Percentiles rank a stretch among this genome's conserved stretches.
These are phyloP conservation scores for Conomelus anceps DNA, from an alignment of 2,888 invertebrate species.

Conservation along the genomic window DNA sequence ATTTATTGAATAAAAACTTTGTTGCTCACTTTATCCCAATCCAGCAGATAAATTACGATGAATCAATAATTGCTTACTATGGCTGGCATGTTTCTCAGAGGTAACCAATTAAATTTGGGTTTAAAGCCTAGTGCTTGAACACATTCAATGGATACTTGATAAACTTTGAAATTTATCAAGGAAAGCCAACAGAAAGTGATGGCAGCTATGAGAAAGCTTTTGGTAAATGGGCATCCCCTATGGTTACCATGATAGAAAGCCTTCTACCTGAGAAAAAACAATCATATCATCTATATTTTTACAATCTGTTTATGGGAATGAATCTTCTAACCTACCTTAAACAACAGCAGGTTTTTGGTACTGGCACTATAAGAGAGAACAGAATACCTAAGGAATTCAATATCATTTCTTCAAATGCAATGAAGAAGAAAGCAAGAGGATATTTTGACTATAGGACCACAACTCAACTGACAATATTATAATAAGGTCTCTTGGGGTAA, in stretches of 20 bases:
- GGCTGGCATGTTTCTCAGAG: constrained; percentile 37
- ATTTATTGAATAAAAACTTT: background rate
- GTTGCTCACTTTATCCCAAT: background rate
- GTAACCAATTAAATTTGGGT: constrained; percentile 39
- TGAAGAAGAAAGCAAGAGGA: no score
- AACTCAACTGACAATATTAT: no score
- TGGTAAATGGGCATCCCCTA: constrained; percentile 34
- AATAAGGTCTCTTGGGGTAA: no score
- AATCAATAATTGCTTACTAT: constrained; percentile 39
- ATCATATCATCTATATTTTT: no score
- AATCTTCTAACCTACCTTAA: no score
- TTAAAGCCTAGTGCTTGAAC: constrained; percentile 37
- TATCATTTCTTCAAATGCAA: no score
- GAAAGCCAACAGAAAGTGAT: constrained; percentile 28
- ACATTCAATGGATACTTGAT: constrained; percentile 31
- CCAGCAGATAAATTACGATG: constrained; percentile 35
- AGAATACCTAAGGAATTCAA: no score
- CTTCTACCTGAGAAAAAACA: no score
- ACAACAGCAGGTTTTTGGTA: no score
- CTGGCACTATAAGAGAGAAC: no score
- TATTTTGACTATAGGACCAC: no score
- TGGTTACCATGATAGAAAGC: constrained; percentile 27
- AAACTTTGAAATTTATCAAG: constrained; percentile 36
- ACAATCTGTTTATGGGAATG: no score
- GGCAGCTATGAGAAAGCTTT: constrained; percentile 27